A percentile compares a stretch with the other conserved stretches of the same genome.
Conservation (phyloP, 2,888 invertebrate genomes). For the Pristionchus mayeri region DNA sequence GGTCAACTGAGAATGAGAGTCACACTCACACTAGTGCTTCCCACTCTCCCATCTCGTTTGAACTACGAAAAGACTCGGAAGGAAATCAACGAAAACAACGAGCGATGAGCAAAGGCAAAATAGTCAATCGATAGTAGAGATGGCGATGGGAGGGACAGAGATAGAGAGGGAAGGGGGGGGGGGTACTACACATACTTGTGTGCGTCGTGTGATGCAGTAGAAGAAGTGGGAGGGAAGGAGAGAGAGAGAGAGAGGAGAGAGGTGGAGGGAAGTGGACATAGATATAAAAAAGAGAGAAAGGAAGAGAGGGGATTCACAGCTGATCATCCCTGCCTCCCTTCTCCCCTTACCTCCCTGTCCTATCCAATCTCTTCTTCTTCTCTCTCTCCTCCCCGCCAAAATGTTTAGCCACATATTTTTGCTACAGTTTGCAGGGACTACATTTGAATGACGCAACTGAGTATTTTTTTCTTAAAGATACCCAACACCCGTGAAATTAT, state of each 20-base stretch:
- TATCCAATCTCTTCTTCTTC: neutral
- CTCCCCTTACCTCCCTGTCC: neutral
- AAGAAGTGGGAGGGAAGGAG: neutral
- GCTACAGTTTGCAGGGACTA: too few species aligned
- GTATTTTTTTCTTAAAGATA: too few species aligned
- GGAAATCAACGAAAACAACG: constrained; percentile 2
- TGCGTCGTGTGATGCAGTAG: neutral
- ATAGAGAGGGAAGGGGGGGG: constrained; percentile 4
- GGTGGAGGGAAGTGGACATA: neutral
- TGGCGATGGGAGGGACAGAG: neutral
- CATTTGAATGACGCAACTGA: too few species aligned
- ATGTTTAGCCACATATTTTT: too few species aligned
- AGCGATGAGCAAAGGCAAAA: neutral
- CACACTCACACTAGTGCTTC: neutral
- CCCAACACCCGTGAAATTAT: too few species aligned
- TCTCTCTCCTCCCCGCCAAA: neutral
- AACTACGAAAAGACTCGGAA: neutral
- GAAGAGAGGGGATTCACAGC: constrained; percentile 24
- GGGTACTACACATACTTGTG: constrained; percentile 24
- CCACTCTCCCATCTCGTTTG: neutral
- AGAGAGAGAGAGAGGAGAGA: neutral
- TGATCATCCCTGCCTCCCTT: constrained; percentile 6
- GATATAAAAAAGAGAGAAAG: neutral
- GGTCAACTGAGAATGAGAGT: neutral
- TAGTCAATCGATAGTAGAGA: constrained; percentile 19